Base-by-base conservation (phyloP, 2,797 vertebrate species). In the Arvicola amphibius region DNA sequence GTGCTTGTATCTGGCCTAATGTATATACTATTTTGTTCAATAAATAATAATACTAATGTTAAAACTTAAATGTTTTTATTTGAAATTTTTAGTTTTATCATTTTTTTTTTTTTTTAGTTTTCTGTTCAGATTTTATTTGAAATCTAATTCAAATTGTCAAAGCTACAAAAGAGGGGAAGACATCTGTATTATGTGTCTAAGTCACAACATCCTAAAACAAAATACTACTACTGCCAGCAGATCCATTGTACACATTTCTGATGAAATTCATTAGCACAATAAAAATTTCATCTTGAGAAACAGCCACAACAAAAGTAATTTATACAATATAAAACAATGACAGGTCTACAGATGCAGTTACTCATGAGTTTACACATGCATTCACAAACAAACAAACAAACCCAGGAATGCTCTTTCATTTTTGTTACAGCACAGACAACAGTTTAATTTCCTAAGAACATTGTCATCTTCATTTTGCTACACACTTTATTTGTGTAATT, bases 291-390 rank as follows among this genome's bases (percentile, higher is more conserved):
- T 98, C 97, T 97, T 97, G 98, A 97, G 98, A 98, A 99, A 98
- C 98, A 98, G 98, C 99, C 99, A 99, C 98, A 98, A 98, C 91
- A 95, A 98, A 98, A 98, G 98, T 98, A 98, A 99, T 98, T 99
- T 99, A 98, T 99, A 99, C 99, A 99, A 99, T 99, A 99, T 99
- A 99, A 99, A 99, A 99, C 99, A 99, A 98, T 98, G 98, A 99
- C 98, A 98, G 98, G 98, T 98, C 99, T 99, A 99, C 98, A 98
- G 98, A 98, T 98, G 98, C 98, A 69, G 93, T 98, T 99, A 99
- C 98, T 98, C 98, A 98, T 98, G 99, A 99, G 98, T 98, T 97
- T 98, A 99, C 98, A 99, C 99, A 98, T 99, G 99, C 99, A 99
- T 99, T 99, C 99, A 99, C 98, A 98, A 98, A 99, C 98, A 98